Evolutionary conservation across 2,888 invertebrate species (phyloP), one percentile per base, ranked within the genome.

Genomic region (Hartigia nigra): DNA sequence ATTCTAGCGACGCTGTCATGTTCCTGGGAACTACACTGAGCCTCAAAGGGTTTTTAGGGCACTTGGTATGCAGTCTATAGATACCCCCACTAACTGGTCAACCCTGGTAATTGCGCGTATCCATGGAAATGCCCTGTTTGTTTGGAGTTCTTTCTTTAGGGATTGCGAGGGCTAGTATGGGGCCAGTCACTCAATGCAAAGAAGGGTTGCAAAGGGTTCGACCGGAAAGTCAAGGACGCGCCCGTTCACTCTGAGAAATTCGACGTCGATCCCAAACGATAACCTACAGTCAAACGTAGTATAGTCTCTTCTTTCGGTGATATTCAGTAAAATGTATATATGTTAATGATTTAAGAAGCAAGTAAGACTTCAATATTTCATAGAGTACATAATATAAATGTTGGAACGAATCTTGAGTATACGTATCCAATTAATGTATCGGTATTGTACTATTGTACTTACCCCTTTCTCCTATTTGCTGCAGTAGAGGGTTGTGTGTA

Each of bases 41-140:
- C 32, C 35, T 87, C 84, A 84, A 82, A n/a, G n/a, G n/a, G n/a
- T n/a, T n/a, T n/a, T n/a, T n/a, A n/a, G 84, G 85, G 81, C 84
- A 84, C 85, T 86, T 87, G 86, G 83, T 84, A 55, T 23, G 55
- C 23, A 55, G 55, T 55, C 23, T 23, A 55, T 55, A 55, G 55
- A 31, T 31, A 72, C 72, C 34, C 31, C 34, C 31, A 72, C 85
- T 55, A 55, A 87, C 82, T 87, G 87, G 87, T 87, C 87, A 87
- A 84, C 86, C 85, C 85, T 82, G 83, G 87, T 89, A 88, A 88
- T 89, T 88, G 89, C 87, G 88, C 89, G 87, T 88, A 88, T 87
- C 88, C 89, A 89, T 88, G 89, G 88, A 88, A 89, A 89, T 88
- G 87, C 86, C 55, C 85, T 88, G 89, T 89, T 89, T 88, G 87